Evolutionary conservation across 1,140 invertebrate species (phyloP), one percentile per base, ranked within the genome.

Genomic region (Dendrolimus punctatus): DNA sequence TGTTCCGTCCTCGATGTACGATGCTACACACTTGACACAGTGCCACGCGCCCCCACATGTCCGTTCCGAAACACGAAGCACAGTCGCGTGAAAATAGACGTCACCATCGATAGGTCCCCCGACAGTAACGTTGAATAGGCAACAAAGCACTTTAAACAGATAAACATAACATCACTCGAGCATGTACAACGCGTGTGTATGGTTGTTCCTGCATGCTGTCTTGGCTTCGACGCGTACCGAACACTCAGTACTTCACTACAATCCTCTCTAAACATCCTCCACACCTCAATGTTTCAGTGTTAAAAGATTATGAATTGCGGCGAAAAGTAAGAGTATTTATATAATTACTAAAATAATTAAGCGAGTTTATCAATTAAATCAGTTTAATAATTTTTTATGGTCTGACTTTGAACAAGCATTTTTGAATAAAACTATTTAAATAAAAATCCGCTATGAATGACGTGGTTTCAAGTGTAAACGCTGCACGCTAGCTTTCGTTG

Each of bases 401-500:
- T 58, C 46, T 42, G 57, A 65, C 63, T 58, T 71, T 68, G 68
- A 62, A 73, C 60, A 69, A 73, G 64, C 70, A 71, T 56, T 70
- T 73, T 67, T 62, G 70, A 64, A 71, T 66, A 60, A 57, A 51
- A 64, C 52, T 52, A 50, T 58, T 66, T 54, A 64, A 51, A 49
- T 55, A 49, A 60, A 61, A 67, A 60, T 77, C 64, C 67, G 73
- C 71, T 76, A 75, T 73, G 71, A 75, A 80, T 71, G 68, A 73
- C 73, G 66, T 79, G 75, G 66, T 80, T 73, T 74, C 64, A 71
- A 80, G 71, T 73, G 64, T 74, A 74, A 71, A 62, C 68, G 77
- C 76, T 83, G 83, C 83, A 86, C 83, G 83, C 79, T 83, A 80
- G 80, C 80, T 86, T 86, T 84, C 73, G 76, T 85, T 85, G 73